These are phyloP conservation scores for Sinonovacula constricta DNA, from an alignment of 1,140 invertebrate genomes.

Conservation along the genomic window DNA sequence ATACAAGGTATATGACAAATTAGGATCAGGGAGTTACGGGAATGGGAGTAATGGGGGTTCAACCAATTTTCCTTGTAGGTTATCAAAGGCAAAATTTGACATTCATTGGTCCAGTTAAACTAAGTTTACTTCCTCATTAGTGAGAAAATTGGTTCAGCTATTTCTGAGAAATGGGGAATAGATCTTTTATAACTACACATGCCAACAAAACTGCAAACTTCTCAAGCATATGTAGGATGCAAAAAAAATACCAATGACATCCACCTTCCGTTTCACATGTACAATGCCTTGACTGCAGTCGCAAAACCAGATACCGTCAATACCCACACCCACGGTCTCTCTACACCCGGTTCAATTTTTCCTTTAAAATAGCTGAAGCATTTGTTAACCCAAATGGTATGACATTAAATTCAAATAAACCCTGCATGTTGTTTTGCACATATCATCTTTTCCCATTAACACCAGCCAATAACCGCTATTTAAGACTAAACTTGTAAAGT, in stretches of 20 bases:
- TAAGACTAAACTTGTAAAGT: conserved; percentile 60
- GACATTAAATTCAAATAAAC: conserved; percentile 57
- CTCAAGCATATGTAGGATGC: conserved; percentile 64
- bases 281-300: too few species aligned
- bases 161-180: neutral
- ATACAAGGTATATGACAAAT: conserved; percentile 43
- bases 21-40: neutral
- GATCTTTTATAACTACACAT: conserved; percentile 68
- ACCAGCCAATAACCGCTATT: conserved; percentile 77
- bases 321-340: conserved; percentile 58
- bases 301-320: conserved; percentile 14
- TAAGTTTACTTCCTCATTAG: too few species aligned
- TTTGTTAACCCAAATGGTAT: conserved; percentile 60
- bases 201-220: conserved; percentile 78
- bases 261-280: conserved; percentile 39
- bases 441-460: conserved; percentile 63
- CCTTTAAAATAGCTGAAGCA: conserved; percentile 58
- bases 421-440: conserved; percentile 78
- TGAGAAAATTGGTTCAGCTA: too few species aligned
- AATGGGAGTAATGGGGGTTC: too few species aligned
- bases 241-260: conserved; percentile 59
- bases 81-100: too few species aligned
- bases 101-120: too few species aligned
- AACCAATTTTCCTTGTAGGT: too few species aligned
- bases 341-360: conserved; percentile 60